Percentiles rank a stretch among this genome's conserved stretches.
Conservation (phyloP, 2,113 vertebrate species). For the Argyrosomus japonicus region DNA sequence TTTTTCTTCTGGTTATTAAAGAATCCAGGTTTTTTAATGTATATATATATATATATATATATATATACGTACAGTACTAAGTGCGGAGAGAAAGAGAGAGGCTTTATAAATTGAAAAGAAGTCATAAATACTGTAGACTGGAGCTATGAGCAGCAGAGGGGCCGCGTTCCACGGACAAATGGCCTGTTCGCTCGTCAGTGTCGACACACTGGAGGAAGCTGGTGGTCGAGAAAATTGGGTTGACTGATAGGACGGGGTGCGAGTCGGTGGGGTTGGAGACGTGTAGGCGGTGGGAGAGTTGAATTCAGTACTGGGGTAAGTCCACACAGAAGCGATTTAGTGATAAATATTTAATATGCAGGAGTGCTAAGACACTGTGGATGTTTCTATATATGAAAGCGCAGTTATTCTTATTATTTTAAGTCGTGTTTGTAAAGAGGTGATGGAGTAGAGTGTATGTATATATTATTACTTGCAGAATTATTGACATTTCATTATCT, state of each 20-base stretch:
- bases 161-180: constrained; percentile 23
- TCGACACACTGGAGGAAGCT: constrained; percentile 29
- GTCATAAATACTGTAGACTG: constrained; percentile 33
- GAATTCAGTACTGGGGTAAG: neutral
- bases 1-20: constrained; percentile 10
- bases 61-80: no score
- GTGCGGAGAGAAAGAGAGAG: no score
- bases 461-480: neutral
- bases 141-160: constrained; percentile 34
- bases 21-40: neutral
- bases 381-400: neutral
- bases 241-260: neutral
- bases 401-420: neutral
- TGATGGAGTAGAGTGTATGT: no score
- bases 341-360: neutral
- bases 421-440: no score
- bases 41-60: no score
- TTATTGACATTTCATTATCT: constrained; percentile 27
- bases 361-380: neutral
- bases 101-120: constrained; percentile 17
- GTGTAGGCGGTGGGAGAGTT: neutral
- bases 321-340: neutral
- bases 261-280: neutral
- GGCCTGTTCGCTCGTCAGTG: constrained; percentile 34
- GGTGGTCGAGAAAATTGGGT: neutral